phyloP scores from a whole-genome alignment of 2,888 invertebrate species.

The Mylabris sibirica region DNA sequence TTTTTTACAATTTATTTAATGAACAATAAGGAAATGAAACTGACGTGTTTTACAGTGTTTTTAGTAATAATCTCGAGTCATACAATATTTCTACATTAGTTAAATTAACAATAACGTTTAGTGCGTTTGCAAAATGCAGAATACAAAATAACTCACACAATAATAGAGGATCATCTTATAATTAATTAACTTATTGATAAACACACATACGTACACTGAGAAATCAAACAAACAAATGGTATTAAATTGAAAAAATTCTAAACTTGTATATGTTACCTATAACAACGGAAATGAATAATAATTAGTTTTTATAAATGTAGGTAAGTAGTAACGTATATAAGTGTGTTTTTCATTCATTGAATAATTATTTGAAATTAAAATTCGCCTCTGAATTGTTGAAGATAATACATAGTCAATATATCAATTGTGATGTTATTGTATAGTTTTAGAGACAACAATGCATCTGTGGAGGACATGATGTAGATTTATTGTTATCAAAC shows the following conservation, averaged over 20 bases:
- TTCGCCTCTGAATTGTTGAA: not conserved
- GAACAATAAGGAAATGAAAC: no score
- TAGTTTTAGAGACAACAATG: not conserved
- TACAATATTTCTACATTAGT: no score
- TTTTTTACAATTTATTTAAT: no score
- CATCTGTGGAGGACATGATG: not conserved
- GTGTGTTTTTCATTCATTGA: not conserved
- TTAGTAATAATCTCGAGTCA: no score
- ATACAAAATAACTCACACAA: not conserved
- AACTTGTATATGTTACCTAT: not conserved
- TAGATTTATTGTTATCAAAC: not conserved
- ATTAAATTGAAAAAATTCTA: not conserved
- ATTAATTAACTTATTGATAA: not conserved
- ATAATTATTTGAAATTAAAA: not conserved
- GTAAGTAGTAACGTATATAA: not conserved
- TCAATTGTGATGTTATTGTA: not conserved
- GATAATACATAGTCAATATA: not conserved
- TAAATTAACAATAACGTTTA: no score
- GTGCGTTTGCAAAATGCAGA: not conserved
- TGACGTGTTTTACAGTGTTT: no score
- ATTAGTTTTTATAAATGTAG: not conserved
- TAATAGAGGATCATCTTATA: not conserved
- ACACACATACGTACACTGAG: not conserved
- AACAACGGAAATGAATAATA: constrained; percentile 3
- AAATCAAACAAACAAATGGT: constrained; percentile 1